These are phyloP conservation scores for Huso huso DNA, from an alignment of 2,797 vertebrate species.

Conservation along the genomic window DNA sequence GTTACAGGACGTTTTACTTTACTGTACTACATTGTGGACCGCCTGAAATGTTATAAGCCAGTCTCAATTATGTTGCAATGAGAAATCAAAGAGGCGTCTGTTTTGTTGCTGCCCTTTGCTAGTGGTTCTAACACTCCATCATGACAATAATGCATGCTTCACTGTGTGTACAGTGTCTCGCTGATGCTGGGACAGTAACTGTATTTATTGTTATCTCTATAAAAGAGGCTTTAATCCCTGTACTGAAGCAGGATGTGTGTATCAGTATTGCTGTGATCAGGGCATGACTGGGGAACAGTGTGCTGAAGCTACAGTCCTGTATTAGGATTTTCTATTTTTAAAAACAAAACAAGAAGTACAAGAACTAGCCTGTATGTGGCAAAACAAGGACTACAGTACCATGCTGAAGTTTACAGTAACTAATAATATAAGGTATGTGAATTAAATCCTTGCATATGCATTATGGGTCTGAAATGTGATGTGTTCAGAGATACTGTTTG, in stretches of 20 bases:
- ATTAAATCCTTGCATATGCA: no score
- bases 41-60: not conserved
- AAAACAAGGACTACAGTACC: not conserved
- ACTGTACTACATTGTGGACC: no score
- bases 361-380: not conserved
- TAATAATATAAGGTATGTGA: conserved; percentile 15
- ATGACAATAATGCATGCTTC: conserved; percentile 20
- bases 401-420: conserved; percentile 22
- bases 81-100: not conserved
- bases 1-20: no score
- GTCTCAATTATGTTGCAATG: not conserved
- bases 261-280: conserved; percentile 30
- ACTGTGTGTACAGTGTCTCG: conserved; percentile 9
- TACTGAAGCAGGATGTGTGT: conserved; percentile 18
- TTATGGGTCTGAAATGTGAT: no score
- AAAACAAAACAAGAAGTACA: not conserved
- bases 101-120: not conserved
- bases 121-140: conserved; percentile 15
- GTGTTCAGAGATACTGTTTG: no score
- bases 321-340: not conserved
- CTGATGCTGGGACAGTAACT: conserved; percentile 9
- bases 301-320: not conserved
- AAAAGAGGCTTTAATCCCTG: conserved; percentile 12
- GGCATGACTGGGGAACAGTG: conserved; percentile 14
- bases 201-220: conserved; percentile 3